Percentiles rank a stretch among this genome's conserved stretches.
phyloP scores from a whole-genome alignment of 2,113 vertebrate species.

The Saimiri boliviensis region DNA sequence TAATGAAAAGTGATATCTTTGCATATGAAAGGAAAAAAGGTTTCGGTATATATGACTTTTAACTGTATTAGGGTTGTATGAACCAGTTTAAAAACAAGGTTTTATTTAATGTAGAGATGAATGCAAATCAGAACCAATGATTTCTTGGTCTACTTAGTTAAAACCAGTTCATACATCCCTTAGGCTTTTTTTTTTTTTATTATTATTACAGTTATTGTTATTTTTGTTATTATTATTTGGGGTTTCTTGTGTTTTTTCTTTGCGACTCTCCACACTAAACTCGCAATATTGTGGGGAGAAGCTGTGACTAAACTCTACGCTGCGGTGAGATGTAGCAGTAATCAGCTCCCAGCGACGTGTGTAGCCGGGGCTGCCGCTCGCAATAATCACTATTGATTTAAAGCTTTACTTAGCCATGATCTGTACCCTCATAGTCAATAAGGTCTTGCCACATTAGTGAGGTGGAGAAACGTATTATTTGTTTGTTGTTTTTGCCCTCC shows the following conservation, averaged over 20 bases:
- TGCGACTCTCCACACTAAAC: conserved; percentile 89
- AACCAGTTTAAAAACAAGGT: conserved; percentile 67
- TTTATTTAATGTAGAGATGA: conserved; percentile 63
- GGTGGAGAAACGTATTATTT: conserved; percentile 85
- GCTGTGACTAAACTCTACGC: conserved; percentile 91
- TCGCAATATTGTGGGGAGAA: conserved; percentile 87
- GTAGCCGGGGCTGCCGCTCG: conserved; percentile 84
- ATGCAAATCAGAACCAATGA: conserved; percentile 74
- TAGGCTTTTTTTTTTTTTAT: conserved; percentile 72
- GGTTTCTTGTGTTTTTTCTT: conserved; percentile 79
- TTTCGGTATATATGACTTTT: conserved; percentile 77
- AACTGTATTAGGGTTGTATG: conserved; percentile 72
- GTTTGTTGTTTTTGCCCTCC: conserved; percentile 76
- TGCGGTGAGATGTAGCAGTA: conserved; percentile 87
- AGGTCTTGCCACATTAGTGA: conserved; percentile 90
- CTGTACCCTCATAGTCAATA: conserved; percentile 86
- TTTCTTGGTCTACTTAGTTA: conserved; percentile 76
- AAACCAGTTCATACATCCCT: conserved; percentile 77
- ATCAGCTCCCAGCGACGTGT: conserved; percentile 76
- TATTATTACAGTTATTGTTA: conserved; percentile 72
- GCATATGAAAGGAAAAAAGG: conserved; percentile 73
- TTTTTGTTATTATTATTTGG: conserved; percentile 73
- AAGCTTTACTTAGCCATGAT: conserved; percentile 96
- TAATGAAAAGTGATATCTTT: conserved; percentile 55
- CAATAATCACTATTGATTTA: conserved; percentile 94